Conservation (phyloP, 1,140 invertebrate genomes). For the Ooceraea biroi region DNA sequence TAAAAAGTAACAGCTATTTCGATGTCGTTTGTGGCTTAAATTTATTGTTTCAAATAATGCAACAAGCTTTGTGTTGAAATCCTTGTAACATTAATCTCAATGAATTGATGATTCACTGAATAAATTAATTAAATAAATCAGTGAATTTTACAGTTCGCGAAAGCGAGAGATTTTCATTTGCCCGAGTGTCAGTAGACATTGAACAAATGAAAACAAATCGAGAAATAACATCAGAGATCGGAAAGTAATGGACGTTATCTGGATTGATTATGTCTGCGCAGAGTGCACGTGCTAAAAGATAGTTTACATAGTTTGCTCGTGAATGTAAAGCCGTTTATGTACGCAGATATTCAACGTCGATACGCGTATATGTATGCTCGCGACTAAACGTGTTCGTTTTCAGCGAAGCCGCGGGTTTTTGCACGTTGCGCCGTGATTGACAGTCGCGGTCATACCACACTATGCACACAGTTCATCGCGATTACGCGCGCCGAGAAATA, state of each 20-base stretch:
- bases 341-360: neutral
- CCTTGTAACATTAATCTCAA: neutral
- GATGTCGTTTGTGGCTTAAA: neutral
- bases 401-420: slow-evolving; percentile 22
- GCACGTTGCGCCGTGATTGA: slow-evolving; percentile 32
- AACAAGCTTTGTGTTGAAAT: neutral
- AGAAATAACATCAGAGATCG: neutral
- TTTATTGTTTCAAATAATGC: neutral
- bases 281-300: slow-evolving; percentile 25
- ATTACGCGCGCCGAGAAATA: slow-evolving; percentile 40
- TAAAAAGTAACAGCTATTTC: too few species aligned
- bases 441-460: slow-evolving; percentile 25
- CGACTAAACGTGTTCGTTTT: slow-evolving; percentile 41
- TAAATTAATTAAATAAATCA: slow-evolving; percentile 16
- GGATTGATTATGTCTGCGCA: slow-evolving; percentile 39
- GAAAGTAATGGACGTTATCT: slow-evolving; percentile 31
- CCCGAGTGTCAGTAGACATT: neutral
- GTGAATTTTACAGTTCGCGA: too few species aligned
- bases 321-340: slow-evolving; percentile 3
- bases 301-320: slow-evolving; percentile 40
- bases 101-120: neutral
- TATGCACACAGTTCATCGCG: slow-evolving; percentile 26
- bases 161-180: neutral
- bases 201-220: neutral
- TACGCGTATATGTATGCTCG: neutral